Base-by-base conservation (phyloP, 2,113 vertebrate species). In the Brienomyrus longianalis region DNA sequence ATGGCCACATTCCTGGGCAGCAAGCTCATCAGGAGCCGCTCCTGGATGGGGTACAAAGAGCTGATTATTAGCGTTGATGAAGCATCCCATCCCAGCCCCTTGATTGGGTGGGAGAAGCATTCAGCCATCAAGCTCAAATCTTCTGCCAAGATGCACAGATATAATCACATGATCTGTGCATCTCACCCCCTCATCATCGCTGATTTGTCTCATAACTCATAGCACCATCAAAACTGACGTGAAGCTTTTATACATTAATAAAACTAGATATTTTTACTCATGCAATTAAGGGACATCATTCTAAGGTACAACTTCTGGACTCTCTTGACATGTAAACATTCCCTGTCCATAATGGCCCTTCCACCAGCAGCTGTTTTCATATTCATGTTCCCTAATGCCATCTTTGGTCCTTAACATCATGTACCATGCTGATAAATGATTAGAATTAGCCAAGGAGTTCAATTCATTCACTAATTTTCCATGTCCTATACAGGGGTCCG, bases 1-100 rank as follows among this genome's bases (percentile, higher is more conserved):
- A 99, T 99, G 94, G 98, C 98, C 94, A 99, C 98, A 39, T 99
- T 99, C 93, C 98, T 97, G 91, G 98, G 98, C 94, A 99, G 95
- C 89, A 99, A 97, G 92, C 98, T 99, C 98, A 99, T 99, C 93
- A 99, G 95, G 47, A 99, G 97, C 92, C 98, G 97, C 92, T 99
- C 98, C 98, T 99, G 94, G 93, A 93, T 91, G 90, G 93, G 47
- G 74, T 89, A 91, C 88, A 92, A 9, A 80, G 89, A 87, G 21
- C 15, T 15, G 27, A 51, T 31, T 10, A 54, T 27, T 31, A 89
- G 48, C 27, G 0, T 9, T 21, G 23, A 70, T 70, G 7, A 21
- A 70, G 45, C 19, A 23, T 84, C 83, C 23, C 21, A n/a, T 84
- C 45, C 83, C 23, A 47, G 43, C 23, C 3, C 43, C 83, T 19